Conservation (phyloP, 2,888 invertebrate species). For the Conchocele bisecta region DNA sequence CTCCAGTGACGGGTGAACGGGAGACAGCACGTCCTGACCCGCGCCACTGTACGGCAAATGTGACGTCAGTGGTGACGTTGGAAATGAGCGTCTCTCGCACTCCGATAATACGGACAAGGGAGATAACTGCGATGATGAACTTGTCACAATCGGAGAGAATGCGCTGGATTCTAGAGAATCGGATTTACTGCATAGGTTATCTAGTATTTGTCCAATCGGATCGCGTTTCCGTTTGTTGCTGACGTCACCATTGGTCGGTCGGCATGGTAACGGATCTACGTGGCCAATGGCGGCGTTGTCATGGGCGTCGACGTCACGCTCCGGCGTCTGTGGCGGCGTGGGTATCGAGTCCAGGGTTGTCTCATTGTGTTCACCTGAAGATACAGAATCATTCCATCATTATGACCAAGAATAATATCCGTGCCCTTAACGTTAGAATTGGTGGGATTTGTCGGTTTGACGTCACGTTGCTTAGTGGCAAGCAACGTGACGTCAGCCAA, state of each 20-base stretch:
- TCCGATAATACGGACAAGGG: constrained; percentile 46
- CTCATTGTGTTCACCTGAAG: too few species aligned
- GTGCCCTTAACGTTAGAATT: too few species aligned
- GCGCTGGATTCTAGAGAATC: constrained; percentile 41
- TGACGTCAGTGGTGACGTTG: constrained; percentile 38
- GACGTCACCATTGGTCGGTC: neutral
- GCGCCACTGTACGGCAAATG: neutral
- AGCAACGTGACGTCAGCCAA: too few species aligned
- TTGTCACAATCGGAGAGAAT: constrained; percentile 48
- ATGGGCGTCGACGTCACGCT: neutral
- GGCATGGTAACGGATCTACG: too few species aligned
- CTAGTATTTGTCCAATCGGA: constrained; percentile 63
- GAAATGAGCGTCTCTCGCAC: constrained; percentile 45
- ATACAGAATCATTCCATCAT: too few species aligned
- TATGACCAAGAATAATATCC: too few species aligned
- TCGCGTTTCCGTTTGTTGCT: constrained; percentile 43
- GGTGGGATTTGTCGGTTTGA: too few species aligned
- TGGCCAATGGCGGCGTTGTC: neutral
- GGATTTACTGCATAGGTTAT: constrained; percentile 50
- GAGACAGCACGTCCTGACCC: neutral
- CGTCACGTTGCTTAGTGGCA: too few species aligned
- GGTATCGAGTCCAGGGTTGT: constrained; percentile 10
- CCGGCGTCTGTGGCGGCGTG: constrained; percentile 43
- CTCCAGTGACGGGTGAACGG: constrained; percentile 27
- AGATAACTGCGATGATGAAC: constrained; percentile 44